Base-by-base conservation (phyloP, 2,888 invertebrate species). In the Stenchaetothrips biformis region DNA sequence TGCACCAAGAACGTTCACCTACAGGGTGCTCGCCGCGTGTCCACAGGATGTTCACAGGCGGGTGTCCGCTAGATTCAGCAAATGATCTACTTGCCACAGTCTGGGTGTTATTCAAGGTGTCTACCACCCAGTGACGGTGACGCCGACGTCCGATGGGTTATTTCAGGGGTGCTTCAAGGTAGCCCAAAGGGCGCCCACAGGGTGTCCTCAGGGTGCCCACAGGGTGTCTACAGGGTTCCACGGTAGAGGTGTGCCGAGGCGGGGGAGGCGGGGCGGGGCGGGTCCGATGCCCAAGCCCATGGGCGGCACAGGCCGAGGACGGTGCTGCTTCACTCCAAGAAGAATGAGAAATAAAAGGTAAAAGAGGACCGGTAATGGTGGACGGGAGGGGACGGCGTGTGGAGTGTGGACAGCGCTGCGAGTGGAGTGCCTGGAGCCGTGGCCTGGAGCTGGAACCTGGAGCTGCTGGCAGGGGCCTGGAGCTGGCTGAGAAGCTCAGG, bases 261-360 rank as follows among this genome's bases (percentile, higher is more conserved):
- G 67, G 25, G 21, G 67, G 25, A 74, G 21, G 67, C 8, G 67
- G 8, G 67, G 21, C 13, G 67, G 11, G 67, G 67, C 6, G 62
- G n/a, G 62, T n/a, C 62, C 67, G 67, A 25, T 11, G 59, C 13
- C 59, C 59, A 9, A 74, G 67, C 18, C 13, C 53, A 13, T 53
- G 53, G 53, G 53, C 37, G 37, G 37, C 37, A 37, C 11, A 53
- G 53, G 16, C 53, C 16, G 16, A 74, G 67, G 21, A 21, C 67
- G 67, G 21, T 67, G 67, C 18, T 21, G 67, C 67, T 21, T 7
- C 67, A 74, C 67, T 74, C 67, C 67, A 74, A 74, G 67, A 74
- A 74, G 67, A 74, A 74, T 74, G 67, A 74, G 67, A 74, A 74
- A 74, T 74, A 74, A 74, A 74, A 74, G 67, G 53, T 53, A 53